Evolutionary conservation across 2,888 invertebrate genomes (phyloP).

Genomic region (Synanthedon vespiformis): DNA sequence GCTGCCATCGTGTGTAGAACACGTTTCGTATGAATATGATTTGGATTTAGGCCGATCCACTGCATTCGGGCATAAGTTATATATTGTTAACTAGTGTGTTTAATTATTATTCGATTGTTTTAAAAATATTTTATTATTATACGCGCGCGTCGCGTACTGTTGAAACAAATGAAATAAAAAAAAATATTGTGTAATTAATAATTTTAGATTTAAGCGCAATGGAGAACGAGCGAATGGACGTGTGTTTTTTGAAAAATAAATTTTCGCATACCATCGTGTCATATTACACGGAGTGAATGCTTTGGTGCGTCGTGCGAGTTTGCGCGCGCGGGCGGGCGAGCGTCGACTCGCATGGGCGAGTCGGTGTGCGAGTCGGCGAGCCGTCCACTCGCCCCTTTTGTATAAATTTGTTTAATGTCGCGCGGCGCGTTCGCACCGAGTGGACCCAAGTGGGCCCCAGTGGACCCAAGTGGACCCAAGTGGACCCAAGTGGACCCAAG

Average conservation of each 20-base stretch:
- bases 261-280: conserved; percentile 67
- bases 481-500: not conserved
- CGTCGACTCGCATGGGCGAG: conserved; percentile 21
- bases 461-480: not conserved
- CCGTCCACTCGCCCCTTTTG: conserved; percentile 32
- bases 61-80: conserved; percentile 54
- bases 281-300: conserved; percentile 67
- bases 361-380: conserved; percentile 14
- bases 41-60: conserved; percentile 31
- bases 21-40: conserved; percentile 40
- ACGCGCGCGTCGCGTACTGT: conserved; percentile 66
- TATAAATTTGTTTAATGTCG: conserved; percentile 15
- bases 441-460: not conserved
- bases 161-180: conserved; percentile 68
- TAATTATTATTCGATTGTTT: conserved; percentile 72
- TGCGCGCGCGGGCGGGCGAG: conserved; percentile 18
- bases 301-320: conserved; percentile 39
- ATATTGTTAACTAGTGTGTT: conserved; percentile 69
- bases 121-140: conserved; percentile 69
- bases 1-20: conserved; percentile 54
- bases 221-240: conserved; percentile 62
- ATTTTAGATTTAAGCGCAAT: conserved; percentile 68
- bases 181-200: conserved; percentile 70
- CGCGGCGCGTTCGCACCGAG: conserved; percentile 10
- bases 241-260: conserved; percentile 63